A percentile compares a stretch with the other conserved stretches of the same genome.
These are phyloP conservation scores for Atherix ibis DNA, from an alignment of 2,888 invertebrate species.

Conservation along the genomic window DNA sequence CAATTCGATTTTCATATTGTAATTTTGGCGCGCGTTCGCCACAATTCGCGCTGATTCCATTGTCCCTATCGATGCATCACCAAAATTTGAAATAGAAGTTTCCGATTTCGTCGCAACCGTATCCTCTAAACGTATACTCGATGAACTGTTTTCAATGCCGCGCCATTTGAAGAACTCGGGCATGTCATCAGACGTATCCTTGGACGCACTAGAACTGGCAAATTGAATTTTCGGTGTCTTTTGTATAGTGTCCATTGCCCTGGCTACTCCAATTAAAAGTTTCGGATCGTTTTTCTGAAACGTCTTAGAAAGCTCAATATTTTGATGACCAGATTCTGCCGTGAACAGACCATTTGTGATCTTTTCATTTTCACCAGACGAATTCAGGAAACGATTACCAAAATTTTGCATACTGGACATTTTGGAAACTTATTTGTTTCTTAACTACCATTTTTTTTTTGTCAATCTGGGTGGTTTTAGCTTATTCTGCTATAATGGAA, in stretches of 20 bases:
- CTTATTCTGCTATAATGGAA: too few species aligned
- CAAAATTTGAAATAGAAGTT: slow-evolving; percentile 13
- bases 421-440: too few species aligned
- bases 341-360: too few species aligned
- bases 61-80: slow-evolving; percentile 5
- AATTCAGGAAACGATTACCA: too few species aligned
- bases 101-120: slow-evolving; percentile 2
- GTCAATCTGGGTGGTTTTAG: too few species aligned
- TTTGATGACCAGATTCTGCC: too few species aligned
- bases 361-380: too few species aligned
- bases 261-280: slow-evolving; percentile 20
- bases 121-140: neutral
- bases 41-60: slow-evolving; percentile 5
- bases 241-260: slow-evolving; percentile 7
- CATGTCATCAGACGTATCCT: neutral
- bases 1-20: slow-evolving; percentile 23
- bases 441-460: too few species aligned
- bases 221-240: slow-evolving; percentile 7
- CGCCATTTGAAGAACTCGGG: neutral
- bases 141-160: neutral
- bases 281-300: slow-evolving; percentile 27
- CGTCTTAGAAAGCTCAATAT: too few species aligned
- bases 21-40: slow-evolving; percentile 21
- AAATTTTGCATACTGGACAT: too few species aligned
- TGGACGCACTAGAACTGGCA: neutral